Conservation (phyloP, 2,797 vertebrate genomes). For the Gymnoscopelus braueri region DNA sequence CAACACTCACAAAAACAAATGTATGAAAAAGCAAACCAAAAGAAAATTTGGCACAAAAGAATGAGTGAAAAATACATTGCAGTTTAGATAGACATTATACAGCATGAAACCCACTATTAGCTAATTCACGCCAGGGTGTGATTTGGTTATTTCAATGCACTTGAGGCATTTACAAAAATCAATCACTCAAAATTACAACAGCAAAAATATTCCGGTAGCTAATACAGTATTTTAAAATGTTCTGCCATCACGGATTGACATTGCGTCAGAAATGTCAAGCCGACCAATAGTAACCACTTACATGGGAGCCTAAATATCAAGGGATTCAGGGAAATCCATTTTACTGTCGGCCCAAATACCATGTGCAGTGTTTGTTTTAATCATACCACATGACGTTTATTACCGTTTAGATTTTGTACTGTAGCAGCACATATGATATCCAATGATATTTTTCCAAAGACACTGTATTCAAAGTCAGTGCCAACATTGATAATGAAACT, state of each 20-base stretch:
- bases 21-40: conserved; percentile 50
- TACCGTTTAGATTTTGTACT: conserved; percentile 43
- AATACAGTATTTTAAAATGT: conserved; percentile 21
- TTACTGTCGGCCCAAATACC: conserved; percentile 35
- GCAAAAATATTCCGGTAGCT: conserved; percentile 10
- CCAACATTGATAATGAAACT: conserved; percentile 45
- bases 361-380: conserved; percentile 20
- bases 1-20: conserved; percentile 27
- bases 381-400: conserved; percentile 37
- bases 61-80: conserved; percentile 26
- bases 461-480: conserved; percentile 47
- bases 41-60: conserved; percentile 74
- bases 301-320: conserved; percentile 26
- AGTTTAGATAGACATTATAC: conserved; percentile 50
- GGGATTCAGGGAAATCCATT: conserved; percentile 40
- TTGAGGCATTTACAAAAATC: conserved; percentile 63
- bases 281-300: conserved; percentile 4
- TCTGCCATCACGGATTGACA: conserved; percentile 4
- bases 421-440: conserved; percentile 62
- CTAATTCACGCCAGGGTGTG: conserved; percentile 27
- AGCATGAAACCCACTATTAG: conserved; percentile 31
- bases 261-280: conserved; percentile 10
- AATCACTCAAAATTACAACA: conserved; percentile 33
- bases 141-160: conserved; percentile 69
- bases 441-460: conserved; percentile 64